Conservation (phyloP, 2,797 vertebrate genomes). For the Danio tinwini region DNA sequence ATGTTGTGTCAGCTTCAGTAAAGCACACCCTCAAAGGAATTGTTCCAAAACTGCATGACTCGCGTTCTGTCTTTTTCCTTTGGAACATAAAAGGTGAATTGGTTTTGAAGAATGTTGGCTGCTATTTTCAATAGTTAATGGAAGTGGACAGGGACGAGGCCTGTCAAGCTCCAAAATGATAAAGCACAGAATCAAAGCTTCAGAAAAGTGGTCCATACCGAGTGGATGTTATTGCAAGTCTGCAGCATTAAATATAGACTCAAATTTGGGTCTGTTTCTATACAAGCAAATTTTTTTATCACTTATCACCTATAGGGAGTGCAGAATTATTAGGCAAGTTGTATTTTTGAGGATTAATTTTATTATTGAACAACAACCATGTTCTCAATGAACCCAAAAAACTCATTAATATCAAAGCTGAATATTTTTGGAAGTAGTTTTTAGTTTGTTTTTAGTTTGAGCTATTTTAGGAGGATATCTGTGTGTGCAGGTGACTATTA, state of each 20-base stretch:
- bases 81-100: not conserved
- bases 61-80: not conserved
- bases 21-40: conserved; percentile 16
- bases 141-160: not conserved
- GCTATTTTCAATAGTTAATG: not conserved
- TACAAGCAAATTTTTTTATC: not conserved
- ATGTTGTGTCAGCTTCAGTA: not conserved
- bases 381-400: too few species aligned
- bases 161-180: not conserved
- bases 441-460: too few species aligned
- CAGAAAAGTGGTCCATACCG: not conserved
- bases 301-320: too few species aligned
- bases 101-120: not conserved
- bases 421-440: too few species aligned
- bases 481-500: too few species aligned
- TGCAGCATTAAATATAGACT: not conserved
- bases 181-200: not conserved
- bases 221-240: not conserved
- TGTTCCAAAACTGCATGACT: conserved; percentile 1
- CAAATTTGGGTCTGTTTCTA: not conserved
- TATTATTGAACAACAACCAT: too few species aligned
- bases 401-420: too few species aligned
- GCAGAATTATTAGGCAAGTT: too few species aligned
- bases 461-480: too few species aligned
- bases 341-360: too few species aligned